phyloP scores from a whole-genome alignment of 2,888 invertebrate species.

The Amphipyra tragopoginis region DNA sequence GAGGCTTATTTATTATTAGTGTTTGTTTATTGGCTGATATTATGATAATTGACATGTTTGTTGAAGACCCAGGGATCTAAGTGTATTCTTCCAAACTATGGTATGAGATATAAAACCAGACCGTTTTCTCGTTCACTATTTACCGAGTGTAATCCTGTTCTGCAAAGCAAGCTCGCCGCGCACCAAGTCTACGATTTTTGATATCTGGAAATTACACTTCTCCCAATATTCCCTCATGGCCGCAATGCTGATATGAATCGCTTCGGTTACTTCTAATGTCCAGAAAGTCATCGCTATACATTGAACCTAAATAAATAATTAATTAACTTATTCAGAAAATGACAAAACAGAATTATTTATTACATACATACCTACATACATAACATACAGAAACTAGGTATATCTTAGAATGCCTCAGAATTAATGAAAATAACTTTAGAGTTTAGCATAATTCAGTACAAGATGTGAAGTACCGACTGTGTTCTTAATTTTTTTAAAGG shows the following conservation, averaged over 20 bases:
- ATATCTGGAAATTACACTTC: conserved; percentile 94
- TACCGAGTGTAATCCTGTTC: conserved; percentile 96
- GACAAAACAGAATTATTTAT: neutral
- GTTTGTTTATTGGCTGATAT: too few species aligned
- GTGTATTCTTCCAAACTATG: too few species aligned
- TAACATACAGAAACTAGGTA: too few species aligned
- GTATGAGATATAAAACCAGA: too few species aligned
- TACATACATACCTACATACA: neutral
- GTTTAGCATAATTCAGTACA: too few species aligned
- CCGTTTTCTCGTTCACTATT: conserved; percentile 31
- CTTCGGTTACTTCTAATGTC: conserved; percentile 96
- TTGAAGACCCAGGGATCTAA: too few species aligned
- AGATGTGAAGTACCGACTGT: too few species aligned
- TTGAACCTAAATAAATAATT: conserved; percentile 90
- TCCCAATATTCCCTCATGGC: conserved; percentile 92
- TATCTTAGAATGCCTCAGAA: too few species aligned
- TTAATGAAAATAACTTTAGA: too few species aligned
- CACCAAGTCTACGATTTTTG: conserved; percentile 95
- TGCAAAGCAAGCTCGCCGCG: conserved; percentile 96
- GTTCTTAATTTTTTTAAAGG: too few species aligned
- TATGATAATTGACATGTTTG: too few species aligned
- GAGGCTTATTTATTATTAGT: too few species aligned
- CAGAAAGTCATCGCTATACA: conserved; percentile 96
- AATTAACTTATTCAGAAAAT: conserved; percentile 7
- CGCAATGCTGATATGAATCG: conserved; percentile 90